Base-by-base conservation (phyloP, 2,797 vertebrate genomes). In the Chaenodraco wilsoni region DNA sequence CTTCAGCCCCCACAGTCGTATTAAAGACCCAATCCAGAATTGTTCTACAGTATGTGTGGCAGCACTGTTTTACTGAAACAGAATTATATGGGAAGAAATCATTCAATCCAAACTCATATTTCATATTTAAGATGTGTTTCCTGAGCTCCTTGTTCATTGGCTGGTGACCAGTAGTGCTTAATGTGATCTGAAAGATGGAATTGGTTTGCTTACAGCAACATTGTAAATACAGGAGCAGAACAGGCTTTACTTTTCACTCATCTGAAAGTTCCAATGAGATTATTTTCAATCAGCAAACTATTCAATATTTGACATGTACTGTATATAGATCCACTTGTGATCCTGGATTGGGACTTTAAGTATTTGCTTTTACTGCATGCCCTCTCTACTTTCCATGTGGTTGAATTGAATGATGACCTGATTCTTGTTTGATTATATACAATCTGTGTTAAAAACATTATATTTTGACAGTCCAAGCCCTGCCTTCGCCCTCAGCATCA, bases 301-400 rank as follows among this genome's bases (percentile, higher is more conserved):
- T 1, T 43, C n/a, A 59, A 43, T 55, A 21, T 27, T 77, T 46
- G 15, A 3, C 61, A 27, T 27, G 23, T 23, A 23, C 23, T 79
- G 76, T 81, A 80, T 54, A 79, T 75, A 82, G 65, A 79, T 9
- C 40, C 58, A 65, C 65, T 71, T 72, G 37, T 69, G 61, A 74
- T 78, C 79, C 81, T 86, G 84, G 80, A 85, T 84, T 84, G 81
- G 82, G 79, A 76, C 76, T 87, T 83, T 69, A 46, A 78, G 48
- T 61, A 12, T 76, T 80, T 65, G 68, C 60, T 83, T 83, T 87
- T 72, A 62, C 82, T 84, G 87, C 87, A 88, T 89, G 85, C 66
- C 65, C 72, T 83, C 71, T 79, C 65, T 85, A 16, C 78, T 77
- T 76, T 84, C 57, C 72, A 74, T 50, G 73, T 87, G 74, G 54